Percentiles rank a stretch among this genome's conserved stretches.
Evolutionary conservation across 2,113 vertebrate species (phyloP).

Genomic region (Mobula hypostoma): DNA sequence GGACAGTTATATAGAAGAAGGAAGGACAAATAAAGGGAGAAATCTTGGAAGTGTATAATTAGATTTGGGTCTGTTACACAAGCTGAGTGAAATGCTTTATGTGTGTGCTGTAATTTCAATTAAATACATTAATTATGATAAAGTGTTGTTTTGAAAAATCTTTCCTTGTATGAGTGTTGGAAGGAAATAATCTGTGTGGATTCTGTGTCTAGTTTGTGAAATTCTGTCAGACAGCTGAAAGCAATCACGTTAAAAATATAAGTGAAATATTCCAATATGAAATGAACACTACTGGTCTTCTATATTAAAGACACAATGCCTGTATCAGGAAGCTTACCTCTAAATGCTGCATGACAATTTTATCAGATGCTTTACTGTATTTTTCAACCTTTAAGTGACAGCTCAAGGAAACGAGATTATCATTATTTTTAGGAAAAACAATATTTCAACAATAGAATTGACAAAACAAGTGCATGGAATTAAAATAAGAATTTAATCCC

Average conservation of each 20-base stretch:
- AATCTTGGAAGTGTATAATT: background rate
- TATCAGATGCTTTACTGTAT: background rate
- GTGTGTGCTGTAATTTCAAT: background rate
- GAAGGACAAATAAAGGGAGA: background rate
- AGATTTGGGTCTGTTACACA: too few relatives aligned
- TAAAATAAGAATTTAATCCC: background rate
- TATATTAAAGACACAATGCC: background rate
- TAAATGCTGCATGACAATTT: background rate
- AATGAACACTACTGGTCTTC: background rate
- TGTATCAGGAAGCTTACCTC: background rate
- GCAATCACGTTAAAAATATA: background rate
- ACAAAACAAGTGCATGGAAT: background rate
- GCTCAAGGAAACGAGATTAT: background rate
- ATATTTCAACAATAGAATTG: background rate
- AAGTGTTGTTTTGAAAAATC: background rate
- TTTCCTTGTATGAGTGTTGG: background rate
- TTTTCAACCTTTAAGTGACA: background rate
- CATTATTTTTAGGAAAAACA: background rate
- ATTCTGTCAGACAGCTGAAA: background rate
- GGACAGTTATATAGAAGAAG: background rate
- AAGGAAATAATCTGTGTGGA: background rate
- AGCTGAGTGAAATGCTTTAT: background rate
- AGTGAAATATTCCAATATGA: background rate
- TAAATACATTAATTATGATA: background rate
- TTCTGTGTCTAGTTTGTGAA: background rate